Evolutionary conservation across 1,140 invertebrate genomes (phyloP), one percentile per base, ranked within the genome.

Genomic region (Colletes latitarsis): DNA sequence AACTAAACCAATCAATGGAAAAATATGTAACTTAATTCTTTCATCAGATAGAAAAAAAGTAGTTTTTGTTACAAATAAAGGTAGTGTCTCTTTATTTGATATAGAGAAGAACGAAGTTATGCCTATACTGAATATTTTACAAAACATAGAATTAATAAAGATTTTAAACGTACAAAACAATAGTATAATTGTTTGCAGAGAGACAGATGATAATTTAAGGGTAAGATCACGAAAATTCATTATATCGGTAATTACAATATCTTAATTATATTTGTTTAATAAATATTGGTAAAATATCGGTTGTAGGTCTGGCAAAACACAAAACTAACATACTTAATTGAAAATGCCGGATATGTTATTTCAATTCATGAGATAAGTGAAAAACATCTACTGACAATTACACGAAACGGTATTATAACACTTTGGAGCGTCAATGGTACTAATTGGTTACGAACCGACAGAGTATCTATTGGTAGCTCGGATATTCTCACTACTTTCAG

Each of bases 21-120:
- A 88, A 68, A 90, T 93, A 72, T 85, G 78, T 43, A 88, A 84
- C 21, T 74, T 93, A n/a, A 88, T 82, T 72, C 66, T 92, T 12
- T 85, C 84, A 21, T 57, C 88, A 5, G 73, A 90, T 55, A 87
- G 73, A 19, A 80, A 86, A 1, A 88, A 89, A 82, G 76, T 93
- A 60, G 75, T 92, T 46, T 93, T 89, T 73, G 68, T 89, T 8
- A 91, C 89, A 2, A 89, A 92, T 49, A 82, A 82, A 70, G 69
- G 69, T 8, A 77, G 67, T 17, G 80, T 92, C 4, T 71, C 85
- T 17, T 53, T 90, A 49, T 90, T 88, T 46, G 85, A 92, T 64
- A 78, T 89, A 55, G 12, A 74, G 14, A 89, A 63, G 1, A 84
- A 89, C 41, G 46, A 67, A 43, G 60, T 19, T 5, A 85, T 46